Evolutionary conservation across 1,140 invertebrate species (phyloP).

Genomic region (Archivesica marissinica): DNA sequence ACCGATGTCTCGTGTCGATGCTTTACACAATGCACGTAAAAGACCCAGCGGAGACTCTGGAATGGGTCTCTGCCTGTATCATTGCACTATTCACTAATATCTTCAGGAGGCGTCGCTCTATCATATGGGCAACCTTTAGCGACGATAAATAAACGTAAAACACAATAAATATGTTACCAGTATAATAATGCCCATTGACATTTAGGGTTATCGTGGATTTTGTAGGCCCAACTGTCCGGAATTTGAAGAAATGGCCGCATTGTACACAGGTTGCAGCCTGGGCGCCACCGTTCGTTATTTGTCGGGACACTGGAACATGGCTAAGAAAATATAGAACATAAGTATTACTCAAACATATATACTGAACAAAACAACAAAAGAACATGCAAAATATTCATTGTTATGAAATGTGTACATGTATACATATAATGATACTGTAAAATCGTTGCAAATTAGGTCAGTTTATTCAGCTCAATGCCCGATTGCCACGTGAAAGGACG

Average conservation of each 20-base stretch:
- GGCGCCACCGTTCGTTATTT: neutral
- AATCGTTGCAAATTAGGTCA: too few relatives aligned
- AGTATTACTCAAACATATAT: neutral
- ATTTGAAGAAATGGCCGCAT: slow-evolving; percentile 75
- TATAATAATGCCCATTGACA: slow-evolving; percentile 66
- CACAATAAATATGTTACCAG: slow-evolving; percentile 56
- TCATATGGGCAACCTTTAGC: neutral
- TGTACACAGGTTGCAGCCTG: slow-evolving; percentile 50
- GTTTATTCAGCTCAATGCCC: too few relatives aligned
- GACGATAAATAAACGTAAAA: too few relatives aligned
- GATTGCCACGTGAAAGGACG: too few relatives aligned
- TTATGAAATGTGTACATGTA: too few relatives aligned
- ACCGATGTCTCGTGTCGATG: too few relatives aligned
- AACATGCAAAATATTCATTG: too few relatives aligned
- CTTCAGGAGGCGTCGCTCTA: neutral
- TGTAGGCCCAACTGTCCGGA: slow-evolving; percentile 52
- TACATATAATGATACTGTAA: too few relatives aligned
- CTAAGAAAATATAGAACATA: neutral
- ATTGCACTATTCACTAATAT: too few relatives aligned
- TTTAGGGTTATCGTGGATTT: slow-evolving; percentile 61
- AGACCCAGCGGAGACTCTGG: too few relatives aligned
- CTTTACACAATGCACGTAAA: too few relatives aligned
- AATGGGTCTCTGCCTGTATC: too few relatives aligned
- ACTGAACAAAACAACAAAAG: neutral
- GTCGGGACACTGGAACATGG: slow-evolving; percentile 1